A percentile compares a stretch with the other conserved stretches of the same genome.
Conservation (phyloP, 2,888 invertebrate species). For the Netelia fuscicornis region DNA sequence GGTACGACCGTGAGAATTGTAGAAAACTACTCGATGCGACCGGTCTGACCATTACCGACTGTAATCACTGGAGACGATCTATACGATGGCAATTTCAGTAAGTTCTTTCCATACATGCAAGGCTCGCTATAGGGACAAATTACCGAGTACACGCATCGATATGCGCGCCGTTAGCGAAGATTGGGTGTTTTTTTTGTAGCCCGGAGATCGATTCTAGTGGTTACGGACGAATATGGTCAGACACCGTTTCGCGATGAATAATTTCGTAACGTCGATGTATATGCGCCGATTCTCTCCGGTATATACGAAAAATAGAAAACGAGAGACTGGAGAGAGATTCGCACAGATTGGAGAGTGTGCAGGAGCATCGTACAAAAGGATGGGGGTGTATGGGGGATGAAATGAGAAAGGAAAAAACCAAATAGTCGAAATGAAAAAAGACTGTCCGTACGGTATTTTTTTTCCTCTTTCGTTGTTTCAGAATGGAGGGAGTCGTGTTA, state of each 20-base stretch:
- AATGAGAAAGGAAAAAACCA: slow-evolving; percentile 41
- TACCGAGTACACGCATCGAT: background rate
- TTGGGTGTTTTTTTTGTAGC: background rate
- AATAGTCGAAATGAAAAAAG: slow-evolving; percentile 53
- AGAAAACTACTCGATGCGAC: background rate
- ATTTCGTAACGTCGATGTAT: background rate
- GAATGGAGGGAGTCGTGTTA: slow-evolving; percentile 86
- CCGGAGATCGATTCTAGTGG: slow-evolving; percentile 5
- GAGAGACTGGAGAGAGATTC: background rate
- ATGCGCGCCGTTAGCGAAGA: background rate
- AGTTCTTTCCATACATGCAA: background rate
- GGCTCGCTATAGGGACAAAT: background rate
- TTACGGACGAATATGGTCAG: background rate
- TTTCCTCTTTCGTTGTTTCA: slow-evolving; percentile 67
- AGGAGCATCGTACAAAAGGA: background rate
- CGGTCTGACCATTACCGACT: background rate
- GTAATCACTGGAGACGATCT: background rate
- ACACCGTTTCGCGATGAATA: background rate
- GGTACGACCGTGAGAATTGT: background rate
- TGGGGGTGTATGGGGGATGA: slow-evolving; percentile 2
- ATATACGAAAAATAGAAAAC: background rate
- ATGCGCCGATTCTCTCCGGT: background rate
- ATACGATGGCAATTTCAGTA: background rate
- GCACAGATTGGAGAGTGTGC: background rate
- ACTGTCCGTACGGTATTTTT: slow-evolving; percentile 53